These are phyloP conservation scores for Cygnus buccinator DNA, from an alignment of 2,113 vertebrate species.

Conservation along the genomic window DNA sequence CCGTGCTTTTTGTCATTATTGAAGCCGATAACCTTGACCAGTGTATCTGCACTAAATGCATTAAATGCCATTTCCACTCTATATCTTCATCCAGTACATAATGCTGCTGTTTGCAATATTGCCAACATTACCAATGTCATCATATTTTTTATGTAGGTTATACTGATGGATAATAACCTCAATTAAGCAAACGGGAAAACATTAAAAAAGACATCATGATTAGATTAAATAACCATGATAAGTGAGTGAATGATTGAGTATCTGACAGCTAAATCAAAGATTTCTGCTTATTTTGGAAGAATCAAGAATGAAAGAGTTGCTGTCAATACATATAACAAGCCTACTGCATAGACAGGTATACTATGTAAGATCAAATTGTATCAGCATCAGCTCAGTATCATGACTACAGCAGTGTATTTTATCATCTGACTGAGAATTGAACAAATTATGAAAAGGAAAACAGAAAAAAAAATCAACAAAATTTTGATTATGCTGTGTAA, in stretches of 20 bases:
- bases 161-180: slow-evolving; percentile 11
- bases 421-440: background rate
- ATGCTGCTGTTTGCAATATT: slow-evolving; percentile 19
- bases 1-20: background rate
- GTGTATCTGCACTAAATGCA: background rate
- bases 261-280: background rate
- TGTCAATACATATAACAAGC: background rate
- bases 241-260: background rate
- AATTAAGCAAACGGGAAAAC: slow-evolving; percentile 18
- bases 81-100: background rate
- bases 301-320: background rate
- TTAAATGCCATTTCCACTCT: background rate
- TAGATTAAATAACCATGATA: background rate
- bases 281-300: slow-evolving; percentile 4
- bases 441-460: background rate
- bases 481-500: background rate
- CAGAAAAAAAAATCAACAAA: background rate
- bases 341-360: background rate
- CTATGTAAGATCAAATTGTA: background rate
- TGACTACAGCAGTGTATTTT: background rate
- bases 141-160: slow-evolving; percentile 11
- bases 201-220: background rate
- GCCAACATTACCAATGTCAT: background rate
- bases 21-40: background rate
- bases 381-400: background rate